Evolutionary conservation across 2,888 invertebrate species (phyloP), one percentile per base, ranked within the genome.

Genomic region (Pediacus dermestoides): DNA sequence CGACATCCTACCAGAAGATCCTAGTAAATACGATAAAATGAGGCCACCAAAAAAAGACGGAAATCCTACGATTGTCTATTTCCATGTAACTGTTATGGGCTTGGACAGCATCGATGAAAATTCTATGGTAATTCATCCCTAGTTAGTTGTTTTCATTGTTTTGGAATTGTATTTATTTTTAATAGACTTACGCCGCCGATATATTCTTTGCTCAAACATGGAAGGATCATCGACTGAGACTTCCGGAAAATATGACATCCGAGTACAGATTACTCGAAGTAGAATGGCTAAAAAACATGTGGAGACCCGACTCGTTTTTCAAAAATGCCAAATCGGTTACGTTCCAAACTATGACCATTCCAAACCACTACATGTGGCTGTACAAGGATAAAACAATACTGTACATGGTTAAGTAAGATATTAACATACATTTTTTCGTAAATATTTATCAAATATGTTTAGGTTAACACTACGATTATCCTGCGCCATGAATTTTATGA

Each of bases 31-130:
- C 66, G 92, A 92, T 68, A 92, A 92, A 75, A 92, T 92, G 91
- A 74, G 90, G 30, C 92, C 92, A 1, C 92, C 92, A 1, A 91
- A 91, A 68, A 85, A 85, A 65, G 88, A 88, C 61, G 89, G 88
- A 9, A 83, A 86, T 60, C 86, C 92, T 0, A 92, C 92, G 1
- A 82, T 81, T 4, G 92, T 93, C 16, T 84, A 84, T 67, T 92
- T 92, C 70, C 92, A 92, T 63, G 91, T 92, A 18, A 92, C 92
- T 0, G 92, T 92, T 22, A 91, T 93, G 90, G 93, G 93, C 1
- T 73, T 94, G 47, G 93, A 94, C 71, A 93, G 93, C 22, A 93
- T 95, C 48, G 93, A 93, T 63, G 94, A 94, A 69, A 91, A 88
- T 55, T 92, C 92, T 2, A 95, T 95, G 94, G 90, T 90, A 71